Base-by-base conservation (phyloP, 2,113 vertebrate species). In the Tachycineta bicolor region DNA sequence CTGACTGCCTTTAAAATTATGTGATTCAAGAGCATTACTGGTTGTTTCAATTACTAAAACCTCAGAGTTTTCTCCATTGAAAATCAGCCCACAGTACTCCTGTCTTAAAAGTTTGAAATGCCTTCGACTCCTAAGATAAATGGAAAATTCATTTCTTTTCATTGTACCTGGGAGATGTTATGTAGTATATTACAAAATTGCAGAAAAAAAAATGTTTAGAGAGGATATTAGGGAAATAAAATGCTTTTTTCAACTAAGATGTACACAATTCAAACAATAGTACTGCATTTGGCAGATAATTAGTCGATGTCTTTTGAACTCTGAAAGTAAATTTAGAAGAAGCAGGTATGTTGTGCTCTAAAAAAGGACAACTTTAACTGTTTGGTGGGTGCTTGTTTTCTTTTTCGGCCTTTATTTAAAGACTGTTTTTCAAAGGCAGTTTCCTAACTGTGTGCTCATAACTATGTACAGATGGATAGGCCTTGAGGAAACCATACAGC, bases 271-370 rank as follows among this genome's bases (percentile, higher is more conserved):
- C 53, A 83, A 94, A 94, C 59, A 93, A 86, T 63, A 73, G 49
- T 58, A 46, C 28, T 33, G 26, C 43, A 63, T 62, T 68, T 73
- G 21, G 71, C 37, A 94, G 62, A 26, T 71, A 94, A 97, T 94
- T 96, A 59, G 80, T 47, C 23, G 74, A 34, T 93, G 34, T 74
- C 67, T 93, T 96, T 76, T 76, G 63, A 96, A 87, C 55, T 93
- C 37, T 55, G 53, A 87, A 94, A 91, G 91, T 69, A 87, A 92
- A 87, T 87, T 81, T 64, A 69, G 80, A 77, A 86, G 73, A 28
- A 83, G 17, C 4, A 71, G 44, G 87, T 78, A 81, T 43, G 31
- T 14, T 75, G 11, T 56, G 52, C 37, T 64, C 3, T 87, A 44
- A 87, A 70, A 93, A 89, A 47, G 44, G 34, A 55, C 25, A 69